A percentile compares a stretch with the other conserved stretches of the same genome.
Conservation (phyloP, 2,113 vertebrate species). For the Jaculus jaculus region DNA sequence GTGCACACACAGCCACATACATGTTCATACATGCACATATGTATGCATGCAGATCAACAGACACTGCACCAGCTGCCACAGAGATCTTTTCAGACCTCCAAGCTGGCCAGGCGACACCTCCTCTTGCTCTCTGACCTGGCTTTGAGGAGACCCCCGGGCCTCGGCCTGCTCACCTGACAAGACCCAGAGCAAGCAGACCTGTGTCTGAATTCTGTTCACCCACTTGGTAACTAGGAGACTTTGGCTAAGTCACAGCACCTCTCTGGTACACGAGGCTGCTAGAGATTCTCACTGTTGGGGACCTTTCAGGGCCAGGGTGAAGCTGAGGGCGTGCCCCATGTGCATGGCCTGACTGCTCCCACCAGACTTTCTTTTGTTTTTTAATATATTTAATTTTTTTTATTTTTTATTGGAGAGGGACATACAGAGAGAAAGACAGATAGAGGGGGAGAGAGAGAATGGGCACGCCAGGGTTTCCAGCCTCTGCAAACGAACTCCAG, state of each 20-base stretch:
- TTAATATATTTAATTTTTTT: too few relatives aligned
- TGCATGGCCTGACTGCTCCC: background rate
- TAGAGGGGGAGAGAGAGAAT: too few relatives aligned
- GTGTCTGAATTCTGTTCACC: background rate
- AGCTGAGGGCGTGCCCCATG: accelerated
- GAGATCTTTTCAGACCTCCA: background rate
- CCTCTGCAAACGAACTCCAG: too few relatives aligned
- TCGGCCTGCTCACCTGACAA: background rate
- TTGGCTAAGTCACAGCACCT: background rate
- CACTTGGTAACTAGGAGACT: background rate
- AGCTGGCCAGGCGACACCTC: background rate
- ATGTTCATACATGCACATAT: too few relatives aligned
- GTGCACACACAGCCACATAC: background rate
- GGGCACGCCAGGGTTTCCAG: too few relatives aligned
- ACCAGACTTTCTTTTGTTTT: background rate
- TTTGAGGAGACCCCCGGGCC: background rate
- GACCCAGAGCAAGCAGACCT: background rate
- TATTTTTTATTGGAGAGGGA: too few relatives aligned
- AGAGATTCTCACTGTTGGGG: background rate
- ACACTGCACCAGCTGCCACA: background rate
- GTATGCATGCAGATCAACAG: background rate
- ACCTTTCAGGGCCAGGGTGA: background rate
- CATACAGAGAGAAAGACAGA: too few relatives aligned
- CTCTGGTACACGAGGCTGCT: background rate
- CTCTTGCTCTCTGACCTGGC: background rate